These are phyloP conservation scores for Cisticola juncidis DNA, from an alignment of 2,113 vertebrate species.

Conservation along the genomic window DNA sequence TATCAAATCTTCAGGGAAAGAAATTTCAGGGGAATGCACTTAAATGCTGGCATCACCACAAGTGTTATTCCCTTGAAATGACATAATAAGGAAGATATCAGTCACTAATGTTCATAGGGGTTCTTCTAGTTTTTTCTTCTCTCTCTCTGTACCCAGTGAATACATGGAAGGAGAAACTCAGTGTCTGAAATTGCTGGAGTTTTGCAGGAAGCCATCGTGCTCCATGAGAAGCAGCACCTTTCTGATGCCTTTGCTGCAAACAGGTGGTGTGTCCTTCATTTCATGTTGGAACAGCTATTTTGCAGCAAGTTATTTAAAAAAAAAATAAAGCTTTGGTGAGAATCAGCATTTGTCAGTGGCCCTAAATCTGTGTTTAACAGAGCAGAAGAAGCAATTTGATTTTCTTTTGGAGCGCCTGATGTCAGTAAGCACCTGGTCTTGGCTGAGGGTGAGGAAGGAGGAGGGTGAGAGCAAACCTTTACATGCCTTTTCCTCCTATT, in stretches of 20 bases:
- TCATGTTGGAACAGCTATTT: neutral
- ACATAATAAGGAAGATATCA: neutral
- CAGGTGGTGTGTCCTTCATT: neutral
- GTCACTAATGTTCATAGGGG: neutral
- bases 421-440: neutral
- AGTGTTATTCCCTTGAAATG: neutral
- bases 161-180: neutral
- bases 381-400: neutral
- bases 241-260: neutral
- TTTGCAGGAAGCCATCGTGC: accelerated
- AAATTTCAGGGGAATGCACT: neutral
- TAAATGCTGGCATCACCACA: neutral
- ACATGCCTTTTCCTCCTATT: neutral
- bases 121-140: neutral
- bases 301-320: neutral
- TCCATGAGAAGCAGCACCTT: neutral
- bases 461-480: neutral
- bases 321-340: neutral
- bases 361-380: neutral
- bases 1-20: neutral
- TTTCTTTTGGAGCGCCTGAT: neutral
- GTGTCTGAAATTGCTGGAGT: neutral
- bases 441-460: neutral
- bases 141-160: neutral
- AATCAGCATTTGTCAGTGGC: accelerated